These are phyloP conservation scores for Macroglossus sobrinus DNA, from an alignment of 2,113 vertebrate genomes.

Conservation along the genomic window DNA sequence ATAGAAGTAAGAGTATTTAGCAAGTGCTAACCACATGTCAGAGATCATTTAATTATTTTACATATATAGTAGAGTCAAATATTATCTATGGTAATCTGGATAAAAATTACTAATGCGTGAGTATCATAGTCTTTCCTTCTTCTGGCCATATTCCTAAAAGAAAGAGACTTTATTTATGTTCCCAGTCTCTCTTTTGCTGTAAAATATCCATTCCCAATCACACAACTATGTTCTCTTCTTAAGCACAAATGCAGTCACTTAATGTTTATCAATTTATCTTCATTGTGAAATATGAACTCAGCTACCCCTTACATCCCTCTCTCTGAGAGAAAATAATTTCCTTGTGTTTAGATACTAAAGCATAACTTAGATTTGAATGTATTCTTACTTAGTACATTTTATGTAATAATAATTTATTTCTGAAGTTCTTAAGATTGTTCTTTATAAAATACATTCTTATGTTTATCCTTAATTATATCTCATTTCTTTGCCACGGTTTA, in stretches of 20 bases:
- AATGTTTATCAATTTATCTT: not conserved
- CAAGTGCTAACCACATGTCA: not conserved
- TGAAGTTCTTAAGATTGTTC: constrained; percentile 10
- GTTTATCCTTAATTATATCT: not conserved
- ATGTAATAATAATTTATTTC: not conserved
- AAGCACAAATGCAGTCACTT: not conserved
- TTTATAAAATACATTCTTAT: not conserved
- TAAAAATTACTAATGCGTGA: not conserved
- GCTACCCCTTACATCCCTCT: not conserved
- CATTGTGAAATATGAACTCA: not conserved
- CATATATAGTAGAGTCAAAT: not conserved
- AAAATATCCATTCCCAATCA: not conserved
- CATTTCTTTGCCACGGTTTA: not conserved
- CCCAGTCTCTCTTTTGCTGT: not conserved
- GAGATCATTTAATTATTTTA: not conserved
- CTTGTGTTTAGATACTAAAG: not conserved
- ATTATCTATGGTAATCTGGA: not conserved
- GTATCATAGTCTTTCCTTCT: not conserved
- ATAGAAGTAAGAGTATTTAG: not conserved
- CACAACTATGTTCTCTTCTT: not conserved
- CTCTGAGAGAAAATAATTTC: not conserved
- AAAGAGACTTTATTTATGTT: not conserved
- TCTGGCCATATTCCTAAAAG: not conserved
- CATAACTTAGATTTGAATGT: not conserved
- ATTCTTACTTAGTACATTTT: not conserved